Evolutionary conservation across 2,888 invertebrate genomes (phyloP).

Genomic region (Stictocephala bisonia): DNA sequence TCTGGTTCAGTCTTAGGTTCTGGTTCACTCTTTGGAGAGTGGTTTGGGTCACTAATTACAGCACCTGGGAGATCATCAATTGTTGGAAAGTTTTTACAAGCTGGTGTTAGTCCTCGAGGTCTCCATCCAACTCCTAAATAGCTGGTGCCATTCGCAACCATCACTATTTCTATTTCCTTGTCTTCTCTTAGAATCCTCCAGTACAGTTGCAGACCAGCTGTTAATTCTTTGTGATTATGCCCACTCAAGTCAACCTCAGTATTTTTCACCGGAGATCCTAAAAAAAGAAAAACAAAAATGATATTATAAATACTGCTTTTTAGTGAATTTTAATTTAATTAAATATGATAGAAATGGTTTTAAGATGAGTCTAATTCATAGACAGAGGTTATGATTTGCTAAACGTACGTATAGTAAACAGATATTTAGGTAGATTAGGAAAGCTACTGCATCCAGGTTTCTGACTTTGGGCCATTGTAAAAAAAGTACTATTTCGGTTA

Average conservation of each 20-base stretch:
- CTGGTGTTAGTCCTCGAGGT: constrained; percentile 77
- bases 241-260: constrained; percentile 77
- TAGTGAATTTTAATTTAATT: too few species aligned
- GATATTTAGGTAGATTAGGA: too few species aligned
- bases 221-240: constrained; percentile 78
- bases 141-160: constrained; percentile 88
- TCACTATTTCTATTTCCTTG: constrained; percentile 87
- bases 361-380: too few species aligned
- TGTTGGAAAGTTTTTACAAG: constrained; percentile 84
- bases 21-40: constrained; percentile 62
- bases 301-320: too few species aligned
- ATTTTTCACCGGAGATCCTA: constrained; percentile 81
- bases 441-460: too few species aligned
- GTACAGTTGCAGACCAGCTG: constrained; percentile 81
- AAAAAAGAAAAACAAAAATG: constrained; percentile 61
- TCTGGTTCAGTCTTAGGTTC: constrained; percentile 64
- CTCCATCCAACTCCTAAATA: constrained; percentile 96
- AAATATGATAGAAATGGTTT: too few species aligned
- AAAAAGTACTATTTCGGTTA: too few species aligned
- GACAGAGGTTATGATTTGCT: too few species aligned
- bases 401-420: too few species aligned
- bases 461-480: too few species aligned
- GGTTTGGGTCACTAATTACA: constrained; percentile 50
- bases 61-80: constrained; percentile 51
- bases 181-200: constrained; percentile 87